Percentiles rank a stretch among this genome's conserved stretches.
These are phyloP conservation scores for Heliconius hewitsoni DNA, from an alignment of 1,140 invertebrate species.

Conservation along the genomic window DNA sequence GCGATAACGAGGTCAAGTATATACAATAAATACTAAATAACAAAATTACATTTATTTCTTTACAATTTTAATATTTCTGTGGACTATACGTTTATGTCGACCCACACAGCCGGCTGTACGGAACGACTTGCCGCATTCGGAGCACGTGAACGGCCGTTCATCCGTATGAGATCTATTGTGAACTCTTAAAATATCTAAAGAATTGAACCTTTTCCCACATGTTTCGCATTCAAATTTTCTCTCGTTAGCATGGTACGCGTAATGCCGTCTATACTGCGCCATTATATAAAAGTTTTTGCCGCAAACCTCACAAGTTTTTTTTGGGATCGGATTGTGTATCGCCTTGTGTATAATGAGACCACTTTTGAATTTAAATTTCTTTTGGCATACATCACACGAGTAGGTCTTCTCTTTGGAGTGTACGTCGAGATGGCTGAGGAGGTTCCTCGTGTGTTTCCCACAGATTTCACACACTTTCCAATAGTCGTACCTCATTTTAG, in stretches of 20 bases:
- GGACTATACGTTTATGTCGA: conserved; percentile 73
- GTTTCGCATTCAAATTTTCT: conserved; percentile 79
- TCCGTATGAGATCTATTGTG: conserved; percentile 89
- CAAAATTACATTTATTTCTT: conserved; percentile 46
- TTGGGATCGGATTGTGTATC: conserved; percentile 73
- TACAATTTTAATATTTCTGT: conserved; percentile 44
- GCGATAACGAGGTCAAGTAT: conserved; percentile 43
- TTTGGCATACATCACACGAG: conserved; percentile 82
- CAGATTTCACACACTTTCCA: conserved; percentile 78
- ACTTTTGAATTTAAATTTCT: conserved; percentile 79
- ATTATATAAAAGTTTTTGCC: conserved; percentile 75
- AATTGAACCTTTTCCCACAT: conserved; percentile 81
- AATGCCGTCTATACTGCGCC: conserved; percentile 71
- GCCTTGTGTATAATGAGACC: conserved; percentile 77
- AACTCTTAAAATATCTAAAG: conserved; percentile 83
- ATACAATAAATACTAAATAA: conserved; percentile 41
- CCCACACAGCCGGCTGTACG: conserved; percentile 75
- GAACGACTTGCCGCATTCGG: conserved; percentile 81
- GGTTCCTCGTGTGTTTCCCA: conserved; percentile 72
- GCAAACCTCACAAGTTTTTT: conserved; percentile 77
- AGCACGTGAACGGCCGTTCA: conserved; percentile 83
- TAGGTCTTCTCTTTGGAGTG: conserved; percentile 82
- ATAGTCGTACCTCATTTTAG: conserved; percentile 68
- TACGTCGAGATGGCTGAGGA: conserved; percentile 79
- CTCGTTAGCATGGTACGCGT: conserved; percentile 76